Percentiles rank a stretch among this genome's conserved stretches.
Conservation (phyloP, 2,888 invertebrate species). For the Apamea monoglypha region DNA sequence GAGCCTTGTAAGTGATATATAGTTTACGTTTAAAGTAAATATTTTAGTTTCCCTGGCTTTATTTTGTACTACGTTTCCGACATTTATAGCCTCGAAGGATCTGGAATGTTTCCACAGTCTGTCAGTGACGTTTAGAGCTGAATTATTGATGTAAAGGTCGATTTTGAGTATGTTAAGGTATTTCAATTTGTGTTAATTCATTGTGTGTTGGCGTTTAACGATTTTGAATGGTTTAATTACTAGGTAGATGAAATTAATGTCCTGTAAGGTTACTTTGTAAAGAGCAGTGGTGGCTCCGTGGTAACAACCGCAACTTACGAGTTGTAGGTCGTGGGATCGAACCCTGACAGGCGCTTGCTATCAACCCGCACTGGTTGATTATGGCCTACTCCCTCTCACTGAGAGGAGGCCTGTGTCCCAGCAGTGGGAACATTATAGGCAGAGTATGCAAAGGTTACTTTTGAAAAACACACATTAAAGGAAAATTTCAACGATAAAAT, state of each 20-base stretch:
- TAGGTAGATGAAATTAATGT: background rate
- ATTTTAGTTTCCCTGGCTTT: constrained; percentile 44
- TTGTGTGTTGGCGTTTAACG: constrained; percentile 1
- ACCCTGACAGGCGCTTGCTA: background rate
- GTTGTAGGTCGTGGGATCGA: background rate
- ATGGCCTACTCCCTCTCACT: too few species aligned
- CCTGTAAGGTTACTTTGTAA: background rate
- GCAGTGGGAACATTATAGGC: too few species aligned
- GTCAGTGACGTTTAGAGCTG: constrained; percentile 15
- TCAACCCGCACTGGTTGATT: too few species aligned
- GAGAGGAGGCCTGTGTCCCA: too few species aligned
- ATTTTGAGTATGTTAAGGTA: background rate
- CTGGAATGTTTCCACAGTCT: background rate
- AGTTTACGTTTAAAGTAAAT: constrained; percentile 47
- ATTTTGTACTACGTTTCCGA: constrained; percentile 28
- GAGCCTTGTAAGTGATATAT: constrained; percentile 47
- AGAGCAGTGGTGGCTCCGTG: too few species aligned
- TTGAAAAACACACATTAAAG: background rate
- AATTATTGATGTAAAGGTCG: constrained; percentile 22
- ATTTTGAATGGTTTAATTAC: background rate
- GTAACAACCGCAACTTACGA: background rate
- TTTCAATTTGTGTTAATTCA: constrained; percentile 18
- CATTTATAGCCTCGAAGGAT: constrained; percentile 18
- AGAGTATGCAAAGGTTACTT: background rate
- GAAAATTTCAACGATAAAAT: background rate